Evolutionary conservation across 2,113 vertebrate genomes (phyloP), one percentile per base, ranked within the genome.

Genomic region (Carettochelys insculpta): DNA sequence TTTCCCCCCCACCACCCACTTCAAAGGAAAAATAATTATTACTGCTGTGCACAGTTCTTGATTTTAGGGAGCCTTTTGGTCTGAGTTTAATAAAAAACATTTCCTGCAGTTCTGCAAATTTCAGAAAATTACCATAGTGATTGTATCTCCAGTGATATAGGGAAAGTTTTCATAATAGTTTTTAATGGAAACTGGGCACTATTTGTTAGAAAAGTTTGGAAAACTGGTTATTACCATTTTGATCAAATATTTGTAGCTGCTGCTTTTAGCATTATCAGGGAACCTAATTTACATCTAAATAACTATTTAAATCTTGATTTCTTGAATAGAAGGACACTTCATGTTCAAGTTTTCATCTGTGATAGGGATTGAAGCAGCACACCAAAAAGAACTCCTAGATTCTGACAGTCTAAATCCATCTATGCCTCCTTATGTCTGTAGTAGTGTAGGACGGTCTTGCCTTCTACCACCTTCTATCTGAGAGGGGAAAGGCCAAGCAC

Each of bases 281-380:
- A 81, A 84, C 29, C 80, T 43, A 82, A 76, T 90, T 92, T 95
- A 51, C 27, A 84, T 75, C 31, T 5, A 14, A 38, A 22, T 82
- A 54, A 68, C 9, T 88, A 22, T 47, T 90, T 89, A 41, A 76
- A 1, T 71, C 52, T 84, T 87, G 22, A 77, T 75, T 92, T 90
- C 47, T 75, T 11, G 4, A 80, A 43, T 53, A 48, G 65, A 50
- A 75, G n/a, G 4, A 71, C 2, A 76, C 53, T 82, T 84, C 80
- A 7, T 58, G 5, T 1, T 0, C 52, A 25, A 25, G 16, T 19
- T 73, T 58, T 75, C 34, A 92, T 92, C 90, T 75, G 80, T 2
- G 78, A 3, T 58, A 89, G 14, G 5, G 8, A 82, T 79, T 82
- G 75, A 89, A 77, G 47, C 65, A 76, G 90, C 90, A 80, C 31